Conservation (phyloP, 35 echinoderm and acorn worm genomes). For the Heliocidaris tuberculata region DNA sequence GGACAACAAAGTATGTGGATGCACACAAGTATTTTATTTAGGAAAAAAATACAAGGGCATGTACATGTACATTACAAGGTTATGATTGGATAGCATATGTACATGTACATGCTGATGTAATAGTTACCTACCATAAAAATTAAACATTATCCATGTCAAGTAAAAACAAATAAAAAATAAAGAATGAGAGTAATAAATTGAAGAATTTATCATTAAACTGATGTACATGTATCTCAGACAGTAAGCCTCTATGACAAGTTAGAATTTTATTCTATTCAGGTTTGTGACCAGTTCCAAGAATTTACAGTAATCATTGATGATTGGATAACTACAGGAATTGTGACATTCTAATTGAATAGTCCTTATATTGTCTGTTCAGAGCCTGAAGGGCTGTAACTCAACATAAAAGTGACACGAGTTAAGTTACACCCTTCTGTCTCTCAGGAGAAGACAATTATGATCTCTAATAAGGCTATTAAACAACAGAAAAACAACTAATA, state of each 20-base stretch:
- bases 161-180: neutral
- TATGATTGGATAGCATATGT: neutral
- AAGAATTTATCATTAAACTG: neutral
- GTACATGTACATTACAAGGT: neutral
- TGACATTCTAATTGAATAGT: no score
- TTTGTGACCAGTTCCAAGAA: neutral
- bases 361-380: no score
- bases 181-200: neutral
- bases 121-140: neutral
- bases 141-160: neutral
- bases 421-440: no score
- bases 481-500: neutral
- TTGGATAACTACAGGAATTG: neutral
- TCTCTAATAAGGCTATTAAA: no score
- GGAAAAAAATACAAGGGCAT: slow-evolving; percentile 3
- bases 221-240: neutral
- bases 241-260: neutral
- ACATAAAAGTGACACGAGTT: no score
- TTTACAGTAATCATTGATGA: neutral
- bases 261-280: neutral
- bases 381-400: no score
- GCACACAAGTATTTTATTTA: neutral
- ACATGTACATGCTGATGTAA: neutral
- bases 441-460: no score
- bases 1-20: neutral